Evolutionary conservation across 53 echinoderm and acorn worm species (phyloP).

Genomic region (Mesocentrotus franciscanus): DNA sequence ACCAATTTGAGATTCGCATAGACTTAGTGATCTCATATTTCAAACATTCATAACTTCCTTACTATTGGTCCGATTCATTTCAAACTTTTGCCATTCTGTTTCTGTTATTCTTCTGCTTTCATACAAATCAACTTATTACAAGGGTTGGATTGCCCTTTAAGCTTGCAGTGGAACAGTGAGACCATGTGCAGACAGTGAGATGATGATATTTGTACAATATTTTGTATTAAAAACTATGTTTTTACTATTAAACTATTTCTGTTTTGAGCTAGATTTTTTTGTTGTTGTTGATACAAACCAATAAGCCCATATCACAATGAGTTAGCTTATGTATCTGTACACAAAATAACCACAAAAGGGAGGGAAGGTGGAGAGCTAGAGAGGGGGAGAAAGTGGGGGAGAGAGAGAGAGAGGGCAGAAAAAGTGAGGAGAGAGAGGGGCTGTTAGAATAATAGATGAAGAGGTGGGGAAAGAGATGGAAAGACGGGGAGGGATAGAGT

Average conservation of each 20-base stretch:
- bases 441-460: neutral
- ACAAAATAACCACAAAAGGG: neutral
- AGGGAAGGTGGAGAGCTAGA: neutral
- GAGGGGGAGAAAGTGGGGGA: neutral
- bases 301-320: neutral
- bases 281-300: neutral
- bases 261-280: neutral
- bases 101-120: too few relatives aligned
- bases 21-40: too few relatives aligned
- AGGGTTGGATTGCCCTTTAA: too few relatives aligned
- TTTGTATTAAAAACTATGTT: constrained; percentile 40
- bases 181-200: neutral
- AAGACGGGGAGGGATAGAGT: neutral
- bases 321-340: too few relatives aligned
- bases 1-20: too few relatives aligned
- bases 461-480: neutral
- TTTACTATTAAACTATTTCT: neutral
- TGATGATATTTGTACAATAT: constrained; percentile 31
- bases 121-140: too few relatives aligned
- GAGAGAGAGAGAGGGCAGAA: neutral
- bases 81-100: too few relatives aligned
- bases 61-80: too few relatives aligned
- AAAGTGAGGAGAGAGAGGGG: neutral
- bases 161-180: neutral
- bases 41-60: too few relatives aligned